Conservation (phyloP, 2,888 invertebrate species). For the Cataglyphis cursor region DNA sequence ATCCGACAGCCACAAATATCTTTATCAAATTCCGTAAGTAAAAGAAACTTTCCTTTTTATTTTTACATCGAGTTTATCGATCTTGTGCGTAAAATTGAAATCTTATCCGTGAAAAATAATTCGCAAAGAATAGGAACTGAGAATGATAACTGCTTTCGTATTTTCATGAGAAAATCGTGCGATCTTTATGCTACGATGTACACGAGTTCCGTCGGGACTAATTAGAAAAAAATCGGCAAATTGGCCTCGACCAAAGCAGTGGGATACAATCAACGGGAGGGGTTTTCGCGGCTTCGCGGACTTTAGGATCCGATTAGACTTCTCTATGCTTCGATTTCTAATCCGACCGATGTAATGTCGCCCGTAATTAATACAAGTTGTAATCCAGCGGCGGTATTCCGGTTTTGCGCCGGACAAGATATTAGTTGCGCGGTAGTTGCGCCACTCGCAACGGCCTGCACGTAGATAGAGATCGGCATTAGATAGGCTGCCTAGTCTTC, state of each 20-base stretch:
- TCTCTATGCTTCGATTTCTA: conserved; percentile 84
- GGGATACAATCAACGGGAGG: conserved; percentile 41
- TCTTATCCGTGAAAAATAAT: conserved; percentile 51
- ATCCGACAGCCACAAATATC: conserved; percentile 27
- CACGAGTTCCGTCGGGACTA: conserved; percentile 46
- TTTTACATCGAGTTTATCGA: conserved; percentile 47
- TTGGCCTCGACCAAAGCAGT: conserved; percentile 19
- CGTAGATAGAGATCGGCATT: conserved; percentile 84
- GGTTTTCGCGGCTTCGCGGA: conserved; percentile 70
- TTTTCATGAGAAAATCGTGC: conserved; percentile 56
- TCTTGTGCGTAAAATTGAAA: conserved; percentile 25
- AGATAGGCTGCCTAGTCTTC: conserved; percentile 75
- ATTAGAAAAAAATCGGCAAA: conserved; percentile 64
- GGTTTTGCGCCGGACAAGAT: conserved; percentile 86
- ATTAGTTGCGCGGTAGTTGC: conserved; percentile 83
- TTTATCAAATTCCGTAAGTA: conserved; percentile 23
- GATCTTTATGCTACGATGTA: conserved; percentile 40
- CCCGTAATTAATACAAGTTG: conserved; percentile 86
- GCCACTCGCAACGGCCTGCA: conserved; percentile 75
- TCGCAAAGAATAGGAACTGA: conserved; percentile 59
- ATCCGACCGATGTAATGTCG: conserved; percentile 85
- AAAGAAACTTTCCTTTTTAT: no score
- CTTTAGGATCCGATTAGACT: conserved; percentile 55
- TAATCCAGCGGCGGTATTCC: conserved; percentile 84
- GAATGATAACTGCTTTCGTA: conserved; percentile 46